These are phyloP conservation scores for Grammomys dolichurus DNA, from an alignment of 2,113 vertebrate genomes.

Conservation along the genomic window DNA sequence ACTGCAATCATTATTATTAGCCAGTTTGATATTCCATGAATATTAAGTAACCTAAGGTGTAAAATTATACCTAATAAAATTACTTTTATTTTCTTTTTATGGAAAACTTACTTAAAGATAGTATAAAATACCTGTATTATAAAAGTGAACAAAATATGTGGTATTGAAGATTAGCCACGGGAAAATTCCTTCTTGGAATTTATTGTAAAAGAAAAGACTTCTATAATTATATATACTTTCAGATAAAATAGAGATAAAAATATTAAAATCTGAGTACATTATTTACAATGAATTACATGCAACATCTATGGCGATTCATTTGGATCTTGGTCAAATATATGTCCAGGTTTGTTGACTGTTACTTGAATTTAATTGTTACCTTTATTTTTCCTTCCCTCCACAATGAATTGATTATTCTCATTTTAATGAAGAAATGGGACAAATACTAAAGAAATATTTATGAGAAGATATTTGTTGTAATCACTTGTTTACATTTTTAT, in stretches of 20 bases:
- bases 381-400: neutral
- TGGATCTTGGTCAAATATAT: conserved; percentile 19
- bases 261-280: conserved; percentile 25
- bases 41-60: conserved; percentile 57
- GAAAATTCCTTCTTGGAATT: conserved; percentile 17
- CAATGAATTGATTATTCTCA: neutral
- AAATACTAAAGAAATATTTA: conserved; percentile 26
- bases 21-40: conserved; percentile 30
- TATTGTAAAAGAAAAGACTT: conserved; percentile 48
- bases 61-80: conserved; percentile 63
- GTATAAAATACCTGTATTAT: conserved; percentile 18
- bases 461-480: neutral
- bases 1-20: conserved; percentile 44
- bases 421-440: neutral
- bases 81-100: conserved; percentile 65
- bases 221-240: conserved; percentile 11
- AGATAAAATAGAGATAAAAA: neutral
- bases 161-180: neutral
- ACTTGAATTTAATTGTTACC: neutral
- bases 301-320: neutral
- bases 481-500: neutral
- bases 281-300: conserved; percentile 38
- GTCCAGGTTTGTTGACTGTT: neutral
- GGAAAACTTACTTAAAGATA: conserved; percentile 51
- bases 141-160: conserved; percentile 35